Conservation (phyloP, 1,140 invertebrate species). For the Lucilia sericata region DNA sequence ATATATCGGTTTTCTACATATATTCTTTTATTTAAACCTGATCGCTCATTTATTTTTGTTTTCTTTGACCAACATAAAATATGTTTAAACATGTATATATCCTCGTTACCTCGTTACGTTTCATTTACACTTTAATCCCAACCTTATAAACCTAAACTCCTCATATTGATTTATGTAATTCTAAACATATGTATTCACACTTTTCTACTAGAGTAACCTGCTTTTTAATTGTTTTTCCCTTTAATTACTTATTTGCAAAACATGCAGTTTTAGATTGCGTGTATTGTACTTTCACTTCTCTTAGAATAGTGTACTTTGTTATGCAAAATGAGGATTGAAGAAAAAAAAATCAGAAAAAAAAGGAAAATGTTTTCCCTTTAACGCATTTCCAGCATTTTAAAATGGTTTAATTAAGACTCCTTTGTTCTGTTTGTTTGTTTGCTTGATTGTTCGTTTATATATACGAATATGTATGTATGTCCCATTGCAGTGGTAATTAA, state of each 20-base stretch:
- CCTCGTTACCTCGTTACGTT: too few relatives aligned
- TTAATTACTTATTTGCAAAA: background rate
- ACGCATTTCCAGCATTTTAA: background rate
- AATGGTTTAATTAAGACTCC: slow-evolving; percentile 33
- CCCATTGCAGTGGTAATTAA: slow-evolving; percentile 39
- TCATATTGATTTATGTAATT: background rate
- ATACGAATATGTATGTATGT: background rate
- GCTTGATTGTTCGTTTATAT: background rate
- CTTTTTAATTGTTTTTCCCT: background rate
- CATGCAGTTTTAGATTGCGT: slow-evolving; percentile 2
- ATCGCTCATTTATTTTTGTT: too few relatives aligned
- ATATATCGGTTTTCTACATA: too few relatives aligned
- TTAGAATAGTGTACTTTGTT: background rate
- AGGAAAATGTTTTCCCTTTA: background rate
- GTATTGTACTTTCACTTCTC: background rate
- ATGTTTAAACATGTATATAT: too few relatives aligned
- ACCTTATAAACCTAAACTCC: too few relatives aligned
- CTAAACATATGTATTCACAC: slow-evolving; percentile 9
- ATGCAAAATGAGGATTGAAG: background rate
- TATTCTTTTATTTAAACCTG: too few relatives aligned
- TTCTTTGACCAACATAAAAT: too few relatives aligned
- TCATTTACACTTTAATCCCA: too few relatives aligned
- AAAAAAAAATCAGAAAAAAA: background rate
- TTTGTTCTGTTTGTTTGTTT: slow-evolving; percentile 21
- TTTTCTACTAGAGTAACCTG: background rate